Evolutionary conservation across 2,888 invertebrate genomes (phyloP), one percentile per base, ranked within the genome.

Genomic region (Lacanobia oleracea): DNA sequence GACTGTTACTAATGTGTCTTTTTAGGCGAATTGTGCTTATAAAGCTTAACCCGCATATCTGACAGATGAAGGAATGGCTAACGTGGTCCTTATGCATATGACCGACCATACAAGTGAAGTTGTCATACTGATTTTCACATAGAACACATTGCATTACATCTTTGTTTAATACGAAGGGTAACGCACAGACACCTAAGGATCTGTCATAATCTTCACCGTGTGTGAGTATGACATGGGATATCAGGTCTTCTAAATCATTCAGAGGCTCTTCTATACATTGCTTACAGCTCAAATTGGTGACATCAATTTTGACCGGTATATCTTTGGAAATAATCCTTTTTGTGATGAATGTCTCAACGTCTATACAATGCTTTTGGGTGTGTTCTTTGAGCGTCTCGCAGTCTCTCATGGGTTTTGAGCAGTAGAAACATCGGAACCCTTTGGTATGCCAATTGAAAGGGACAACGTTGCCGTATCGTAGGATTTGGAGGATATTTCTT

Each of bases 21-120:
- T 92, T 92, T 27, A 95, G 79, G 7, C 93, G 87, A 2, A 89
- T 83, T 40, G 90, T 88, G 69, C 90, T 89, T 23, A 90, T 91
- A 69, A 94, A 94, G 66, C 93, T 91, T 0, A 88, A 21, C 0
- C 95, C 95, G 66, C 95, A 94, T 0, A 91, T 89, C 65, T 94
- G 93, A 62, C 95, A 95, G 4, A 95, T 89, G n/a, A 82, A 91
- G 0, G 88, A 85, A 70, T 94, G 94, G 0, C 72, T 82, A 0
- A 93, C 83, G 71, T 95, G 95, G 0, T 89, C 83, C 62, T 90
- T 94, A 43, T 93, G 91, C 94, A 94, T 94, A 71, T 95, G 95
- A 0, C 85, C 79, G n/a, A 94, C 83, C 67, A 94, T 87, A 0
- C 88, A 87, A 0, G 90, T 81, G 43, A 94, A 93, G 61, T 93